Conservation (phyloP, 2,888 invertebrate species). For the Gastrophysa polygoni region DNA sequence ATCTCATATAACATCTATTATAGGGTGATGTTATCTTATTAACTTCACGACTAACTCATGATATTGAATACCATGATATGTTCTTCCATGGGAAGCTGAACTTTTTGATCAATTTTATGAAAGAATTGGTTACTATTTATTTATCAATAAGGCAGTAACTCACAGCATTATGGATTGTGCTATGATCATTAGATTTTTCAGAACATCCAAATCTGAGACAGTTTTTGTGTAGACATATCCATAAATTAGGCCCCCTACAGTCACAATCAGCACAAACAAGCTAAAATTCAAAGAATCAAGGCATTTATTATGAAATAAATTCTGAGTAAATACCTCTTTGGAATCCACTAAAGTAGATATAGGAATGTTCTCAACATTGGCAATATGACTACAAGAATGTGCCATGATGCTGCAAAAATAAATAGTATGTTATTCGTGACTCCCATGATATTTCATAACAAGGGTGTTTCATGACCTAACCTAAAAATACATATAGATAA, state of each 20-base stretch:
- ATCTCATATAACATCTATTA: no score
- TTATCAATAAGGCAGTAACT: slow-evolving; percentile 25
- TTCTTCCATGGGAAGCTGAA: no score
- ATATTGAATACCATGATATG: no score
- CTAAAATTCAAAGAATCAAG: slow-evolving; percentile 20
- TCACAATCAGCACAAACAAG: slow-evolving; percentile 72
- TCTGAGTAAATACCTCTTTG: slow-evolving; percentile 46
- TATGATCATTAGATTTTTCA: slow-evolving; percentile 82
- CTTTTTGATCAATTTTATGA: no score
- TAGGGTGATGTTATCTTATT: no score
- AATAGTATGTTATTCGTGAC: neutral
- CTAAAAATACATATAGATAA: no score
- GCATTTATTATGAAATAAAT: slow-evolving; percentile 9
- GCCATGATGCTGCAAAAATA: slow-evolving; percentile 37
- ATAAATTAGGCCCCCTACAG: slow-evolving; percentile 77
- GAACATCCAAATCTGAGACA: slow-evolving; percentile 86
- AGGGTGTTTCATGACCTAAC: no score
- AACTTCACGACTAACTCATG: no score
- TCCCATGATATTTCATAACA: no score
- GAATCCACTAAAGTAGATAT: slow-evolving; percentile 47
- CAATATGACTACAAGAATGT: slow-evolving; percentile 50
- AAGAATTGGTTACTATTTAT: no score
- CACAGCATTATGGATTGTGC: slow-evolving; percentile 79
- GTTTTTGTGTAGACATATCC: slow-evolving; percentile 82
- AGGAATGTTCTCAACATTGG: slow-evolving; percentile 50